These are phyloP conservation scores for Aurelia sp. DNA, from an alignment of 30 jellyfish, hydroid and myxozoan genomes.

Conservation along the genomic window DNA sequence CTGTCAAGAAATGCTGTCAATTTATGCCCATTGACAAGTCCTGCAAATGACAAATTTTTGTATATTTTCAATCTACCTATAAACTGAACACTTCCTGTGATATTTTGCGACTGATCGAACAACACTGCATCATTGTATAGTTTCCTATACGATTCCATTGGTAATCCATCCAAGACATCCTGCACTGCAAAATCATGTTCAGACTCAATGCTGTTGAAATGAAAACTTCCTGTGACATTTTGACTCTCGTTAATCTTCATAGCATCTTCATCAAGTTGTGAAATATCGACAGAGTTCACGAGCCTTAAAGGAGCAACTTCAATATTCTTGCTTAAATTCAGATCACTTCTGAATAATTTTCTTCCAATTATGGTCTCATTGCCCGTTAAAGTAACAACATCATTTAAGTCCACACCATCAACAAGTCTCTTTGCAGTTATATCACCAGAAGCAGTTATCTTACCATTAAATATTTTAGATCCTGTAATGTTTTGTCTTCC, in stretches of 20 bases:
- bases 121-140: slow-evolving; percentile 53
- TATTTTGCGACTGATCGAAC: slow-evolving; percentile 47
- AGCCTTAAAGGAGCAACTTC: background rate
- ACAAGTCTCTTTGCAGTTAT: slow-evolving; percentile 24
- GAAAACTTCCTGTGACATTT: slow-evolving; percentile 15
- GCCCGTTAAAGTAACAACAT: slow-evolving; percentile 37
- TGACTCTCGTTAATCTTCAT: slow-evolving; percentile 26
- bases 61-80: background rate
- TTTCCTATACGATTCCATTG: background rate
- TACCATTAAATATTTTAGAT: slow-evolving; percentile 38
- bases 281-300: slow-evolving; percentile 75
- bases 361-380: slow-evolving; percentile 44
- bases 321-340: slow-evolving; percentile 17
- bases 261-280: slow-evolving; percentile 26
- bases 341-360: background rate
- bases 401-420: slow-evolving; percentile 50
- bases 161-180: slow-evolving; percentile 14
- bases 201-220: background rate
- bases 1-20: slow-evolving; percentile 45
- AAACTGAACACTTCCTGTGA: slow-evolving; percentile 28
- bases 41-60: slow-evolving; percentile 19
- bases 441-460: slow-evolving; percentile 30
- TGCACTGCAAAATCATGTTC: background rate
- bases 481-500: slow-evolving; percentile 62
- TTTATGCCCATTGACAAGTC: slow-evolving; percentile 46